These are phyloP conservation scores for Agonum fuliginosum DNA, from an alignment of 2,888 invertebrate species.

Conservation along the genomic window DNA sequence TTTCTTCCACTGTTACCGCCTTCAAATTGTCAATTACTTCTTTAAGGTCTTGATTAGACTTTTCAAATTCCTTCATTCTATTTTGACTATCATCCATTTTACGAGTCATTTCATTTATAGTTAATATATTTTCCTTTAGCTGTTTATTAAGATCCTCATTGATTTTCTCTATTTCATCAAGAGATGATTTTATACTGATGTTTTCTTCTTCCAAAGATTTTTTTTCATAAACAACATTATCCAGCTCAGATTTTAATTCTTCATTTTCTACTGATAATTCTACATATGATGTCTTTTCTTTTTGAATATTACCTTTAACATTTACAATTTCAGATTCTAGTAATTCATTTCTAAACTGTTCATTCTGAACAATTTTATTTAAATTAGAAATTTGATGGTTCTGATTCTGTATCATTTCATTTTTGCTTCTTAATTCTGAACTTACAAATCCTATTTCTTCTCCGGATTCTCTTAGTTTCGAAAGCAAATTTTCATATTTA, in stretches of 20 bases:
- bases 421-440: conserved; percentile 47
- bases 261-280: not conserved
- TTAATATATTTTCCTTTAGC: not conserved
- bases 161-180: conserved; percentile 19
- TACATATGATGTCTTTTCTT: not conserved
- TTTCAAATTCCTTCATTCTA: conserved; percentile 70
- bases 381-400: conserved; percentile 11
- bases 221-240: not conserved
- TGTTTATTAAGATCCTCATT: conserved; percentile 16
- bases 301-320: not conserved
- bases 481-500: conserved; percentile 22
- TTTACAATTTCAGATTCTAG: not conserved
- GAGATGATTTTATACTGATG: conserved; percentile 1
- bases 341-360: conserved; percentile 1
- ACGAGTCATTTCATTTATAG: conserved; percentile 2
- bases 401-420: conserved; percentile 25
- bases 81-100: conserved; percentile 62
- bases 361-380: conserved; percentile 7
- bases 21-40: not conserved
- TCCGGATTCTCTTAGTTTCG: conserved; percentile 13
- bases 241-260: conserved; percentile 1
- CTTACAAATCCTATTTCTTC: conserved; percentile 9
- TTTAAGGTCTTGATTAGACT: conserved; percentile 57
- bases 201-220: conserved; percentile 42
- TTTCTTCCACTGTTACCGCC: conserved; percentile 41